Evolutionary conservation across 2,113 vertebrate genomes (phyloP).

Genomic region (Sapajus apella): DNA sequence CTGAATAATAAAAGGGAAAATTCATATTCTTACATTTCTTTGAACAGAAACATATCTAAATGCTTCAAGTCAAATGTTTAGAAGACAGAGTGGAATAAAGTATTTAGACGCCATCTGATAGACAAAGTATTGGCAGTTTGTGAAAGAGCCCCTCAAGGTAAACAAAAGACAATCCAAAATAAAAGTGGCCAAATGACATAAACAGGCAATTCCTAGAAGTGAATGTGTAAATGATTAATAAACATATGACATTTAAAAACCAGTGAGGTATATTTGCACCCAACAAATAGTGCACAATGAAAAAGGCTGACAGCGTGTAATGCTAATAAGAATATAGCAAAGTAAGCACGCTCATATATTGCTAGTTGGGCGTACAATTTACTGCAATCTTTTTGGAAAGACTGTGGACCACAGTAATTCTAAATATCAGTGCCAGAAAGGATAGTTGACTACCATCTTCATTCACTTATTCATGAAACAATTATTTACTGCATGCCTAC

Average conservation of each 20-base stretch:
- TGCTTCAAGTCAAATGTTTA: constrained; percentile 32
- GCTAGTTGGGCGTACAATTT: background rate
- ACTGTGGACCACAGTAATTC: background rate
- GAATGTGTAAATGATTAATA: background rate
- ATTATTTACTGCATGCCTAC: background rate
- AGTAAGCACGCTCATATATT: background rate
- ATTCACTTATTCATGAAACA: background rate
- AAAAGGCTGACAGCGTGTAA: background rate
- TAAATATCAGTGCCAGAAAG: constrained; percentile 9
- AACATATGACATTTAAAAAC: background rate
- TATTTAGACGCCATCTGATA: background rate
- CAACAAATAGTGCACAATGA: background rate
- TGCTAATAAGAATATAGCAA: background rate
- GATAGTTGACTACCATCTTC: background rate
- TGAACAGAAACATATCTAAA: background rate
- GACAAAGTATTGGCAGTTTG: constrained; percentile 1
- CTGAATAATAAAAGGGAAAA: background rate
- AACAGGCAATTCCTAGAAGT: background rate
- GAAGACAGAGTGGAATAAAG: constrained; percentile 31
- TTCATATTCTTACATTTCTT: background rate
- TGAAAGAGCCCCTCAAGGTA: background rate
- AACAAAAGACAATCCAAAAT: background rate
- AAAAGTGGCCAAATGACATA: background rate
- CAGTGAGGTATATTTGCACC: background rate
- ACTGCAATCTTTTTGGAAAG: background rate